Base-by-base conservation (phyloP, 1,140 invertebrate genomes). In the Cherax quadricarinatus region DNA sequence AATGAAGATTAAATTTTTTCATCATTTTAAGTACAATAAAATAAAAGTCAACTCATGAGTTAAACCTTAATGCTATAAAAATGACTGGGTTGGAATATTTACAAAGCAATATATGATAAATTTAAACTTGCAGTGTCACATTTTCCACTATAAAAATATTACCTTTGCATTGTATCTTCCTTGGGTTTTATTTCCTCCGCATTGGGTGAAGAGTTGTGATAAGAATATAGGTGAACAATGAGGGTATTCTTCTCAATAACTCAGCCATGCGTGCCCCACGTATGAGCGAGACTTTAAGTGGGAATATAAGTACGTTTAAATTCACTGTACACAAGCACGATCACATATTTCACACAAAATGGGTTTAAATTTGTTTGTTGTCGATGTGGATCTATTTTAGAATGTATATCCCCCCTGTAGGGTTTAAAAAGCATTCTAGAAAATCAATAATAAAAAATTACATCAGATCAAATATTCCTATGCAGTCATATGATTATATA, bases 161-260 rank as follows among this genome's bases (percentile, higher is more conserved):
- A 85, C 88, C 88, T 84, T 73, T 90, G 88, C 5, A 60, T 16
- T n/a, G 62, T 75, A 14, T 90, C 88, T 62, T 75, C 88, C 51
- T 51, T 90, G 12, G 88, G 88, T 10, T 14, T 60, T 41, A 85
- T 57, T 53, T 90, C 88, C 66, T 90, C 88, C 9, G 88, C 88
- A 41, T 90, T 90, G 60, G 82, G 81, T 21, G 81, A 84, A 12
- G 62, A 80, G n/a, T 90, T 90, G 82, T 90, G 88, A 62, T 90
- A 84, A 12, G 60, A 73, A 57, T 90, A 90, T 7, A 90, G 80
- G 48, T 90, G 88, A 24, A 90, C 88, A 48, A 90, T 90, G 66
- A 90, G 82, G 49, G 88, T 90, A 48, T 84, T 90, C 49, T 90
- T 90, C 88, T 90, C 88, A 90, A 81, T 85, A 90, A 49, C 88